Conservation (phyloP, 2,888 invertebrate species). For the Balanococcus diminutus region DNA sequence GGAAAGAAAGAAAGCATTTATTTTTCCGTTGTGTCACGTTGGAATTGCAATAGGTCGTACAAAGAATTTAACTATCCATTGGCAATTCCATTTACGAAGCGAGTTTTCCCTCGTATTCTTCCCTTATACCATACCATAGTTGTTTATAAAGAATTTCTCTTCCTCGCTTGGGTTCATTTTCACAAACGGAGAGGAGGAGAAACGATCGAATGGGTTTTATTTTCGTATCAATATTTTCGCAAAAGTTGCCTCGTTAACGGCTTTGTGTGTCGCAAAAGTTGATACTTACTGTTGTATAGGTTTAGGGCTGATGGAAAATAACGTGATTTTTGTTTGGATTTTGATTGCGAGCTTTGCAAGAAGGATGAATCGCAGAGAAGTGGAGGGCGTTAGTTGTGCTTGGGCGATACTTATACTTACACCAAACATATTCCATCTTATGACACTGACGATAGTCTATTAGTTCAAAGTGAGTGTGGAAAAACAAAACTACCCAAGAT, state of each 20-base stretch:
- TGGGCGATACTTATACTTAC: too few species aligned
- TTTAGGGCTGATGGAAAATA: not conserved
- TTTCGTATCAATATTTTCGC: constrained; percentile 41
- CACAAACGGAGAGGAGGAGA: not conserved
- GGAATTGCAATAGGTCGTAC: constrained; percentile 22
- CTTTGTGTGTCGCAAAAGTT: constrained; percentile 9
- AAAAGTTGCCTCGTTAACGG: constrained; percentile 21
- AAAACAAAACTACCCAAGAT: too few species aligned
- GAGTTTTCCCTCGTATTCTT: not conserved
- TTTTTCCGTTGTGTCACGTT: not conserved
- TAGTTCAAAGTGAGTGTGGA: not conserved
- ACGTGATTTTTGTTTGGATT: not conserved
- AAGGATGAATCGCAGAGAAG: not conserved
- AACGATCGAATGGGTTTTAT: constrained; percentile 27
- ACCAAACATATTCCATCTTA: too few species aligned
- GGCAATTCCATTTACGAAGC: not conserved
- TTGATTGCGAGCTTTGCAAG: constrained; percentile 4
- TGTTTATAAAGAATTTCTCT: not conserved
- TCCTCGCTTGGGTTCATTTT: not conserved
- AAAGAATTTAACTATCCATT: constrained; percentile 22
- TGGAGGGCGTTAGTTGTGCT: not conserved
- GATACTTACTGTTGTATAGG: not conserved
- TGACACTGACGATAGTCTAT: too few species aligned
- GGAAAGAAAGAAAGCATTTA: constrained; percentile 5
- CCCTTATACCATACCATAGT: not conserved